These are phyloP conservation scores for Cheilosia scutellata DNA, from an alignment of 2,888 invertebrate genomes.

Conservation along the genomic window DNA sequence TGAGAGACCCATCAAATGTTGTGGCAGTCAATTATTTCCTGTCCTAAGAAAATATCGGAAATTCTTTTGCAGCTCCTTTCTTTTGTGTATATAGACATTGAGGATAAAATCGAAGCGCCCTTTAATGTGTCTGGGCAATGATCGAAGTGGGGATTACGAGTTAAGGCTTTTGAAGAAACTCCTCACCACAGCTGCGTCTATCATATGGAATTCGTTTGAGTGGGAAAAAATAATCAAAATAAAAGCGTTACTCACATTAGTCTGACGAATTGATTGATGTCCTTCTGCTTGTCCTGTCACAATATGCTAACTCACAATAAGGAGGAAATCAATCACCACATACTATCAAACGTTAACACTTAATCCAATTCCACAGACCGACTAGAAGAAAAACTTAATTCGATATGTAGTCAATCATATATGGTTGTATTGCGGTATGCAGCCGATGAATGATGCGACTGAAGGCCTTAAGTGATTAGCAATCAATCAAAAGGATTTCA, in stretches of 20 bases:
- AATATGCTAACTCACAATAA: constrained; percentile 51
- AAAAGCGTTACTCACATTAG: constrained; percentile 58
- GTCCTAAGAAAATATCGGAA: neutral
- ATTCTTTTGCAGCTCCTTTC: neutral
- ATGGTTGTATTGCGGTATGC: constrained; percentile 40
- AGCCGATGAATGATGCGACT: constrained; percentile 31
- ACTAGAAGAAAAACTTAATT: constrained; percentile 47
- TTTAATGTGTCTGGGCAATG: neutral
- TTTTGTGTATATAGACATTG: neutral
- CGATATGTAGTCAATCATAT: constrained; percentile 57
- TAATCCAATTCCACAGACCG: constrained; percentile 30
- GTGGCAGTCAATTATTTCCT: neutral
- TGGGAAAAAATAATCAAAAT: constrained; percentile 64
- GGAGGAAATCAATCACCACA: constrained; percentile 63
- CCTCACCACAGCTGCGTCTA: constrained; percentile 21
- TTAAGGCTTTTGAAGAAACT: neutral
- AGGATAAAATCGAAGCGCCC: too few relatives aligned
- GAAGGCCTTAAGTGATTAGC: constrained; percentile 58
- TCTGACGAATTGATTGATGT: constrained; percentile 66
- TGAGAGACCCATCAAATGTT: neutral
- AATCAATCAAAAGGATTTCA: constrained; percentile 65
- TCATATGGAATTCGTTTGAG: constrained; percentile 33
- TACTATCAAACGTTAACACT: constrained; percentile 67
- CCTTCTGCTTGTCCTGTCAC: constrained; percentile 68
- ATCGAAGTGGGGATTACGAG: constrained; percentile 4